Base-by-base conservation (phyloP, 2,797 vertebrate genomes). In the Xyrichtys novacula region DNA sequence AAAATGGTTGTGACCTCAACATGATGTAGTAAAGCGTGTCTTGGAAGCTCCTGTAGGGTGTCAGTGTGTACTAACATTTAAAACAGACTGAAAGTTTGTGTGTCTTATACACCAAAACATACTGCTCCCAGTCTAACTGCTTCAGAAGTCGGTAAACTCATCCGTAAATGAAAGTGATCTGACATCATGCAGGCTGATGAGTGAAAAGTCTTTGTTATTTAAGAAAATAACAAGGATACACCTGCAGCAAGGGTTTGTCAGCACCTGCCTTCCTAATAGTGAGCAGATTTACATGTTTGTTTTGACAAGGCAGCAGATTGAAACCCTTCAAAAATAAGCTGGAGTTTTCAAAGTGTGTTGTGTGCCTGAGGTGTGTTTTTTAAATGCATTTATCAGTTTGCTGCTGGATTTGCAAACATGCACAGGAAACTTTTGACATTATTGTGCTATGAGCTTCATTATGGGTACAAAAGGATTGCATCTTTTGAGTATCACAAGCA, bases 101-200 rank as follows among this genome's bases (percentile, higher is more conserved):
- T 58, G 3, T 46, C 0, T 50, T 55, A 2, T 61, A 12, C 16
- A 40, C 22, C 9, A 42, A 38, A 39, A 31, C 32, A 11, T 22
- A 15, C 11, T 16, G 34, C 57, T 57, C 29, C 17, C 19, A 34
- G 14, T 54, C 53, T 26, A 64, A 76, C 75, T 22, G n/a, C 39
- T 47, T 65, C 31, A 0, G 1, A 80, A 63, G 78, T 84, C 64
- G 44, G 56, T 50, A 57, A 76, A 72, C 39, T 39, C 52, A 29
- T 16, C 42, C 25, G 39, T 26, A n/a, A 36, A 14, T 2, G 2
- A 26, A 5, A 4, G 9, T 19, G 25, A 50, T n/a, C 2, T 48
- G n/a, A 2, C 49, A 3, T 17, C 23, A 46, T 40, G 31, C 3
- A 19, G 15, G 16, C n/a, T 25, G 19, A 36, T 16, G 3, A 31